A percentile compares a stretch with the other conserved stretches of the same genome.
Evolutionary conservation across 2,797 vertebrate species (phyloP).

Genomic region (Cygnus olor): DNA sequence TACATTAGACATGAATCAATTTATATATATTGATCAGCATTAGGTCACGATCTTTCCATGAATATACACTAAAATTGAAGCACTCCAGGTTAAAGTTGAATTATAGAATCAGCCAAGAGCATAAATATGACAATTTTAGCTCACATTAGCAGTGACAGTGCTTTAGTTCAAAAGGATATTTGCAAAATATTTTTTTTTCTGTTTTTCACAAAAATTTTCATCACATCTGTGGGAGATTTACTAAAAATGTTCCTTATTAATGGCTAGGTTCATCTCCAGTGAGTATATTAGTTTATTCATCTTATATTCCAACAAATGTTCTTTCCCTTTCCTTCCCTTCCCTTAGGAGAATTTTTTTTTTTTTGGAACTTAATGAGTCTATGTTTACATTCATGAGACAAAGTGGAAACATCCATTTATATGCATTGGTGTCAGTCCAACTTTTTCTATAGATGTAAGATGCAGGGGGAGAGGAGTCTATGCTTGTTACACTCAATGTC

Average conservation of each 20-base stretch:
- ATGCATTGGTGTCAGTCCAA: not conserved
- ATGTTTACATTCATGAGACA: not conserved
- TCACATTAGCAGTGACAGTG: not conserved
- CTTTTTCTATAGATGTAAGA: not conserved
- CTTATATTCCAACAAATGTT: not conserved
- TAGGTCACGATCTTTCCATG: not conserved
- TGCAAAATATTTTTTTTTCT: not conserved
- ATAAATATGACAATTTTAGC: not conserved
- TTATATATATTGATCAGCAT: conserved; percentile 20
- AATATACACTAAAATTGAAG: not conserved
- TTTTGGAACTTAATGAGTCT: not conserved
- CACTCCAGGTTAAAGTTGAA: not conserved
- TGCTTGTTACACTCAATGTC: too few relatives aligned
- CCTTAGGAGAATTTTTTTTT: not conserved
- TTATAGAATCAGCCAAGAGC: not conserved
- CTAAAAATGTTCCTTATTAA: not conserved
- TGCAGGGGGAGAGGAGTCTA: too few relatives aligned
- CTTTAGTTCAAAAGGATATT: not conserved
- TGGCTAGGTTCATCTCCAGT: not conserved
- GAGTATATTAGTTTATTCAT: not conserved
- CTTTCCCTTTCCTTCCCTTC: too few relatives aligned
- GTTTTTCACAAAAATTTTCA: not conserved
- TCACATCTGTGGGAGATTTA: not conserved
- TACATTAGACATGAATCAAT: not conserved
- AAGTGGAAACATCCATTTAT: not conserved